phyloP scores from a whole-genome alignment of 2,888 invertebrate species.

The Hemicrepidius hirtus region DNA sequence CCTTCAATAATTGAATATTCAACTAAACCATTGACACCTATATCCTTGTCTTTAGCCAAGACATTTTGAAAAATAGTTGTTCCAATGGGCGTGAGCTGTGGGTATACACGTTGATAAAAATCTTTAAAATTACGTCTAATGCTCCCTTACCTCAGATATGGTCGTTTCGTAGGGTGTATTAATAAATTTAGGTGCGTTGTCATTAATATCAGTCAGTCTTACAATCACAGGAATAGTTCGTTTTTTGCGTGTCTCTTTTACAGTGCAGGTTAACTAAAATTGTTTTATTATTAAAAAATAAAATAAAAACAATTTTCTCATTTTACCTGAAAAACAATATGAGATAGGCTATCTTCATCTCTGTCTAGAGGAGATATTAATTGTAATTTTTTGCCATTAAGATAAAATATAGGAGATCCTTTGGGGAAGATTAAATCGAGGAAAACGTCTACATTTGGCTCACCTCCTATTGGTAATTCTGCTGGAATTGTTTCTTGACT shows the following conservation, averaged over 20 bases:
- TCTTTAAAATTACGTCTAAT: background rate
- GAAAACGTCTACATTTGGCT: conserved; percentile 85
- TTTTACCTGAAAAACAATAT: conserved; percentile 89
- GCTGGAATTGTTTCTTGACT: conserved; percentile 88
- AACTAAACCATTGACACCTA: conserved; percentile 90
- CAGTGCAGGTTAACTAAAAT: conserved; percentile 87
- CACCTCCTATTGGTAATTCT: conserved; percentile 88
- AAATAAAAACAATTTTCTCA: background rate
- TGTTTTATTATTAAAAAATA: conserved; percentile 52
- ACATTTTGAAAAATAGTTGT: conserved; percentile 90
- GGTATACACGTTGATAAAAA: conserved; percentile 25
- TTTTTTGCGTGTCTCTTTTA: conserved; percentile 86
- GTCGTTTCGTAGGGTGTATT: conserved; percentile 89
- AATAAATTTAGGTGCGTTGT: conserved; percentile 90
- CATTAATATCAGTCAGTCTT: conserved; percentile 92
- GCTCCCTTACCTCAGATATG: conserved; percentile 83
- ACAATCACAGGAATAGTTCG: conserved; percentile 92
- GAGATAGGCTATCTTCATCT: conserved; percentile 89
- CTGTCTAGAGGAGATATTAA: conserved; percentile 88
- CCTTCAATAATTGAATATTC: conserved; percentile 90
- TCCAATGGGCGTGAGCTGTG: conserved; percentile 89
- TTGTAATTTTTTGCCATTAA: conserved; percentile 88
- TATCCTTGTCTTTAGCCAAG: conserved; percentile 87
- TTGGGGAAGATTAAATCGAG: conserved; percentile 88
- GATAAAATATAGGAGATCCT: conserved; percentile 84